phyloP scores from a whole-genome alignment of 2,888 invertebrate genomes.

The Nymphalis c-album region DNA sequence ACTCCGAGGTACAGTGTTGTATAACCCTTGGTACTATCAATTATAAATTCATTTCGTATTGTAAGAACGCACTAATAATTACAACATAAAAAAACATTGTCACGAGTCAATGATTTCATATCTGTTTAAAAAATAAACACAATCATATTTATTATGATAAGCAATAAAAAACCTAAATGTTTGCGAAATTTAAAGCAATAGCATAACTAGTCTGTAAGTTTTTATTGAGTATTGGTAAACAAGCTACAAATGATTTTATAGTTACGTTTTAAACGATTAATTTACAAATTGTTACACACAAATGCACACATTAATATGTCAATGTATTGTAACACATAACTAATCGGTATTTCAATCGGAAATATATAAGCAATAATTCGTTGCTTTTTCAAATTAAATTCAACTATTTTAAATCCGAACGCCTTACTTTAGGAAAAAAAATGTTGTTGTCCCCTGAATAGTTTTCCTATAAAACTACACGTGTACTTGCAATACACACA shows the following conservation, averaged over 20 bases:
- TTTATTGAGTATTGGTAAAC: background rate
- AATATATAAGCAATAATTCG: background rate
- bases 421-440: background rate
- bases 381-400: background rate
- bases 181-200: too few species aligned
- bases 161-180: too few species aligned
- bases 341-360: background rate
- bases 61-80: background rate
- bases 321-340: slow-evolving; percentile 9
- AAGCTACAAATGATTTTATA: background rate
- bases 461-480: background rate
- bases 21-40: background rate
- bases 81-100: background rate
- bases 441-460: background rate
- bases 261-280: slow-evolving; percentile 28
- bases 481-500: background rate
- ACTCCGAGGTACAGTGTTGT: slow-evolving; percentile 22
- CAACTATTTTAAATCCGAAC: background rate
- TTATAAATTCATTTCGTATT: background rate
- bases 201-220: too few species aligned
- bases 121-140: too few species aligned
- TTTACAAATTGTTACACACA: slow-evolving; percentile 22
- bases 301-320: background rate
- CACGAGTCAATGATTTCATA: too few species aligned
- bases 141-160: too few species aligned